Conservation (phyloP, 1,140 invertebrate genomes). For the Camponotus vicinus region DNA sequence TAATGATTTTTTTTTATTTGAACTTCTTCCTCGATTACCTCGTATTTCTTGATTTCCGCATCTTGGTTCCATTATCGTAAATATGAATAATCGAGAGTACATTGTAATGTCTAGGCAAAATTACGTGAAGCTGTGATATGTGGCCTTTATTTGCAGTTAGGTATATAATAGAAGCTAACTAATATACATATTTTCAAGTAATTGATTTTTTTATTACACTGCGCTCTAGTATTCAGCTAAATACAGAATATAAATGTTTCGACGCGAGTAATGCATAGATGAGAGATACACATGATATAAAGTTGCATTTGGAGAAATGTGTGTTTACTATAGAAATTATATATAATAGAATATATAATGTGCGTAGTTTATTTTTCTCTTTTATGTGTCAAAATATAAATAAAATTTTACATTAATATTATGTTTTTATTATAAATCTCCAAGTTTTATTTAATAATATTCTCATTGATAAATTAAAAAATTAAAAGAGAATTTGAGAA, state of each 20-base stretch:
- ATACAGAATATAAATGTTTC: slow-evolving; percentile 57
- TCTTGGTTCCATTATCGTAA: too few species aligned
- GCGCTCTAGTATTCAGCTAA: slow-evolving; percentile 52
- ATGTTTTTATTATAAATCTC: neutral
- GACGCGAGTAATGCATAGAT: slow-evolving; percentile 46
- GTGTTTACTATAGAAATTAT: slow-evolving; percentile 39
- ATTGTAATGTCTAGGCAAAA: slow-evolving; percentile 44
- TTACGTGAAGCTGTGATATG: slow-evolving; percentile 50
- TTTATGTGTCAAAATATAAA: neutral
- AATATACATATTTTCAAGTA: slow-evolving; percentile 61
- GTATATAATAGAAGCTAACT: slow-evolving; percentile 35
- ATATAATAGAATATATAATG: slow-evolving; percentile 18
- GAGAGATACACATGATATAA: slow-evolving; percentile 51
- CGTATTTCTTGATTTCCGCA: neutral
- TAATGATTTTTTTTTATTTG: too few species aligned
- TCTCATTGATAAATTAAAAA: neutral
- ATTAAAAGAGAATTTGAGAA: neutral
- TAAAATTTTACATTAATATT: neutral
- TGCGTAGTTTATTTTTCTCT: neutral
- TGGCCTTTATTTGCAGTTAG: slow-evolving; percentile 57
- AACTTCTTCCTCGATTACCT: neutral
- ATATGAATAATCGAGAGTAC: slow-evolving; percentile 37
- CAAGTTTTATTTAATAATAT: neutral
- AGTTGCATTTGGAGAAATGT: slow-evolving; percentile 27
- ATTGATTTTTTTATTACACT: slow-evolving; percentile 52